Evolutionary conservation across 2,113 vertebrate species (phyloP), one percentile per base, ranked within the genome.

Genomic region (Psilopogon haemacephalus): DNA sequence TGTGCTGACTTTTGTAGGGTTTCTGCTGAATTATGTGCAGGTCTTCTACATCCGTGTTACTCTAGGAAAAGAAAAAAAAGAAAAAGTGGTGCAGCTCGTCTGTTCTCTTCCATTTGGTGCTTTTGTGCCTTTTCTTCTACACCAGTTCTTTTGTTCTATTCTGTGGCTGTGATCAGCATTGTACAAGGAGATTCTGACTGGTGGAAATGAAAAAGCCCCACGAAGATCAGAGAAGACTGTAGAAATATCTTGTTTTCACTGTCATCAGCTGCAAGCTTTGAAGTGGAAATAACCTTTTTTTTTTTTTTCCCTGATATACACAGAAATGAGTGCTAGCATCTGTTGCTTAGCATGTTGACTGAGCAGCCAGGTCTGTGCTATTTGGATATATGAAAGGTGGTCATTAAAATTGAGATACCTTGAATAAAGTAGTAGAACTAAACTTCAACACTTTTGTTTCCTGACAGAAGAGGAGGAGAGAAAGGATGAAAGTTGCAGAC

Each of bases 401-500:
- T 86, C 23, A 73, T 90, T 96, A 90, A 80, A 88, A 87, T 26
- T 32, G 80, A 93, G 55, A 38, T 93, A 52, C 16, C 40, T 81
- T 81, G 82, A 89, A 54, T 35, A 67, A 89, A 89, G 54, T 71
- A 58, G 70, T 48, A 88, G 80, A 95, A 88, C 42, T 75, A 74
- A 94, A 35, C 67, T 68, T 69, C 62, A 40, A 27, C 79, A 76
- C 70, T 85, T 86, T 87, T 92, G 26, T 94, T 93, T 90, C 64
- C 64, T 90, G 84, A 69, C 88, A 55, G 94, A 96, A 87, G 90
- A 95, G 48, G 89, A 79, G n/a, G 95, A 97, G 37, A 86, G 63
- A 37, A 92, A 93, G 96, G 95, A 95, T 38, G 97, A 95, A 38
- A 95, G 74, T 80, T 94, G 92, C 89, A 97, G 88, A 89, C 89